Evolutionary conservation across 1,140 invertebrate species (phyloP).

Genomic region (Ceratina japonica): DNA sequence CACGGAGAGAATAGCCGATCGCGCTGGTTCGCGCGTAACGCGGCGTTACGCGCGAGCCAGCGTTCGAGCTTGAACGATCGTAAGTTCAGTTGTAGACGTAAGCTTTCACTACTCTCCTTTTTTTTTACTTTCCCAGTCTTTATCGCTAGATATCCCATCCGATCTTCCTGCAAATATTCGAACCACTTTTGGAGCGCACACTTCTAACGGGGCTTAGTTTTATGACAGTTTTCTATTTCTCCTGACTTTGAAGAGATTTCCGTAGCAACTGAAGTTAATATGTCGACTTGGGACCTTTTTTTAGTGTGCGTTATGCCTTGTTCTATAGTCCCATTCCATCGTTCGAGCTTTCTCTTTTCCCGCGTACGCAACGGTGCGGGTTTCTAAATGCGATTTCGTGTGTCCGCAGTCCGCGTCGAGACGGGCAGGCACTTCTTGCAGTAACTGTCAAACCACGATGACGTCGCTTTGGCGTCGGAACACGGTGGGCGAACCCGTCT

Average conservation of each 20-base stretch:
- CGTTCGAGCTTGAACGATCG: slow-evolving; percentile 24
- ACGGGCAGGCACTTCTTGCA: slow-evolving; percentile 91
- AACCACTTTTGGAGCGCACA: too few species aligned
- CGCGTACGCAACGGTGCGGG: slow-evolving; percentile 9
- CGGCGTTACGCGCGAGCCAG: neutral
- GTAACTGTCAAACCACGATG: slow-evolving; percentile 90
- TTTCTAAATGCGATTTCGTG: slow-evolving; percentile 44
- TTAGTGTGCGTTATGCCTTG: too few species aligned
- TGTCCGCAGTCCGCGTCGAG: slow-evolving; percentile 81
- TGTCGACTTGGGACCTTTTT: too few species aligned
- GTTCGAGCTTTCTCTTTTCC: too few species aligned
- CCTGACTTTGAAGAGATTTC: too few species aligned
- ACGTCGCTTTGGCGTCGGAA: slow-evolving; percentile 94
- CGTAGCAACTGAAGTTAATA: too few species aligned
- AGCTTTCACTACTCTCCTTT: slow-evolving; percentile 1
- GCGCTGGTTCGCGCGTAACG: neutral
- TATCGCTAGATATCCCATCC: too few species aligned
- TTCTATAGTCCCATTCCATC: too few species aligned
- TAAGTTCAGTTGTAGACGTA: slow-evolving; percentile 25
- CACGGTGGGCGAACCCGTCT: slow-evolving; percentile 93
- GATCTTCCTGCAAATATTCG: too few species aligned
- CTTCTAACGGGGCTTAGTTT: too few species aligned
- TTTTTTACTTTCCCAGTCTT: neutral
- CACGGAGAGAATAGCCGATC: neutral
- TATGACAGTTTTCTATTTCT: too few species aligned